phyloP scores from a whole-genome alignment of 2,888 invertebrate species.

The Apamea anceps region DNA sequence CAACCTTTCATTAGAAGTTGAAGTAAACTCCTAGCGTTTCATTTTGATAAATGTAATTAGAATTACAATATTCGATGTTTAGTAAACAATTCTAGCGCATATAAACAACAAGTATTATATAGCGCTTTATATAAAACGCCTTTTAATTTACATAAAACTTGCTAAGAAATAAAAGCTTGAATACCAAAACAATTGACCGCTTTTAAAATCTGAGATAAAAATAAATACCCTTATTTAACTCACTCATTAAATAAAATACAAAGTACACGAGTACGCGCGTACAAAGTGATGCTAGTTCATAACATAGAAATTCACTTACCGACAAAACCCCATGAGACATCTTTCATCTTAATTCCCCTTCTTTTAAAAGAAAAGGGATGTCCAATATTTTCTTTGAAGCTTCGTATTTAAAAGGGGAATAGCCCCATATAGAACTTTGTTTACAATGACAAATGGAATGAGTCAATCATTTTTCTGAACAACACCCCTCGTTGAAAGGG shows the following conservation, averaged over 20 bases:
- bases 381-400: slow-evolving; percentile 45
- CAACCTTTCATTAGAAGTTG: slow-evolving; percentile 10
- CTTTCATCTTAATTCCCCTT: slow-evolving; percentile 49
- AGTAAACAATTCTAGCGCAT: background rate
- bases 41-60: background rate
- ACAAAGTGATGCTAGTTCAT: slow-evolving; percentile 11
- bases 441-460: slow-evolving; percentile 63
- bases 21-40: background rate
- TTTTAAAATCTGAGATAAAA: background rate
- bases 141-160: background rate
- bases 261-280: background rate
- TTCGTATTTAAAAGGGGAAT: slow-evolving; percentile 29
- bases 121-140: background rate
- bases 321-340: slow-evolving; percentile 28
- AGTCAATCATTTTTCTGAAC: slow-evolving; percentile 44
- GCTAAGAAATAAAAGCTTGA: background rate
- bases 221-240: slow-evolving; percentile 1
- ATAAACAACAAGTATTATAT: background rate
- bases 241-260: slow-evolving; percentile 21
- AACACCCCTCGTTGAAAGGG: slow-evolving; percentile 25
- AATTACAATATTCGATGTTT: background rate
- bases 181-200: background rate
- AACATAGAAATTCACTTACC: slow-evolving; percentile 41
- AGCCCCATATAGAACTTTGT: slow-evolving; percentile 38
- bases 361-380: slow-evolving; percentile 39